Evolutionary conservation across 2,888 invertebrate species (phyloP), one percentile per base, ranked within the genome.

Genomic region (Aspidiotus destructor): DNA sequence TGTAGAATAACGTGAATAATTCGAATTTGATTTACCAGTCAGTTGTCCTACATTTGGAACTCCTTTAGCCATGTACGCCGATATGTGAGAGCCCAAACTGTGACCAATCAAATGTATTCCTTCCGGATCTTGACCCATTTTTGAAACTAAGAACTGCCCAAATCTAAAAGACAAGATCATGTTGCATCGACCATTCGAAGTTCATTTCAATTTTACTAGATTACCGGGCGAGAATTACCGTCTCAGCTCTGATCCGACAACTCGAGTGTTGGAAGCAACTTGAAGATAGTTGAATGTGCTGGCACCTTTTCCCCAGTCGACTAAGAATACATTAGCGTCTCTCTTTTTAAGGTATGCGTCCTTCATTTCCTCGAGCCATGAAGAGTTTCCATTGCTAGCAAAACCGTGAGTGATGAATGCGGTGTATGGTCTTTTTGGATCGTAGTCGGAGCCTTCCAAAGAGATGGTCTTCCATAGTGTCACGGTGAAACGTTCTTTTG

Each of bases 291-390:
- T 85, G 78, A 81, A 81, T 0, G 81, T 81, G 65, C 81, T 82
- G 1, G 84, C 83, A 9, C 85, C 84, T 0, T 79, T 78, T 60
- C 84, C 82, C 86, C 86, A 86, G 73, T 85, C 85, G 1, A 84
- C 83, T 0, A 82, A 77, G 40, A 86, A 81, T 0, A 85, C 81
- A 72, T 86, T 86, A 1, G 83, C 80, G 72, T 85, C 83, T 0
- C 75, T 80, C 85, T 81, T 81, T 71, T 77, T 74, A 17, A 85
- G 77, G 72, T 84, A 81, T 0, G 83, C 83, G 40, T 76, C 76
- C 15, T 82, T 82, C 81, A 85, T 81, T 2, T 82, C 79, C 1
- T 72, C 73, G n/a, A 85, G 80, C 85, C 85, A 86, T 0, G 79
- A 76, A 1, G 81, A 80, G 70, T 81, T 79, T 69, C 84, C 82